Evolutionary conservation across 2,888 invertebrate genomes (phyloP).

Genomic region (Oscheius sp.): DNA sequence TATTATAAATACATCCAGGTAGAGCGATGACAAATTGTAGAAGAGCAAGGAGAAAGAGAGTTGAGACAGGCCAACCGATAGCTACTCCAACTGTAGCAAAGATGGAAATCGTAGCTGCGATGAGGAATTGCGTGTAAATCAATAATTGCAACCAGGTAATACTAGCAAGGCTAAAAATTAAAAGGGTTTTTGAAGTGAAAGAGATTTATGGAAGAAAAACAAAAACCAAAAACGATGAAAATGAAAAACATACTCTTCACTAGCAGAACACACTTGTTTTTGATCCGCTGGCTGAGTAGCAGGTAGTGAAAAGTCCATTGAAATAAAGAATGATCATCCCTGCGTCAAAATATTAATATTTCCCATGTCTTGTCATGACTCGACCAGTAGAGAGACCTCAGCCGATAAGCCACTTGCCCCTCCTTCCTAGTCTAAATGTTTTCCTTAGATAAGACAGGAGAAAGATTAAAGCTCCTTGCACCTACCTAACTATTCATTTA

Average conservation of each 20-base stretch:
- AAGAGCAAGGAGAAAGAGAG: slow-evolving; percentile 14
- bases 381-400: too few species aligned
- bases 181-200: too few species aligned
- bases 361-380: too few species aligned
- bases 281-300: slow-evolving; percentile 5
- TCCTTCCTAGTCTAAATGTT: slow-evolving; percentile 28
- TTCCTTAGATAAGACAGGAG: slow-evolving; percentile 30
- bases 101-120: neutral
- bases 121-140: neutral
- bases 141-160: neutral
- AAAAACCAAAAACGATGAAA: too few species aligned
- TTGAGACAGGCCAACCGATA: slow-evolving; percentile 6
- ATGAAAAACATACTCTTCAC: too few species aligned
- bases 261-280: too few species aligned
- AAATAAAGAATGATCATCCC: too few species aligned
- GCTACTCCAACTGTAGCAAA: neutral
- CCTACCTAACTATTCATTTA: too few species aligned
- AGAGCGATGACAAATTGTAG: slow-evolving; percentile 12
- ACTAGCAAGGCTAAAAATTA: neutral
- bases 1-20: slow-evolving; percentile 12
- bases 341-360: too few species aligned
- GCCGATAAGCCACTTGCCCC: slow-evolving; percentile 20
- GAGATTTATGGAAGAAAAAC: too few species aligned
- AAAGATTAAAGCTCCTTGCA: too few species aligned
- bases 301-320: too few species aligned